These are phyloP conservation scores for Drosophila anceps DNA, from an alignment of 2,888 invertebrate genomes.

Conservation along the genomic window DNA sequence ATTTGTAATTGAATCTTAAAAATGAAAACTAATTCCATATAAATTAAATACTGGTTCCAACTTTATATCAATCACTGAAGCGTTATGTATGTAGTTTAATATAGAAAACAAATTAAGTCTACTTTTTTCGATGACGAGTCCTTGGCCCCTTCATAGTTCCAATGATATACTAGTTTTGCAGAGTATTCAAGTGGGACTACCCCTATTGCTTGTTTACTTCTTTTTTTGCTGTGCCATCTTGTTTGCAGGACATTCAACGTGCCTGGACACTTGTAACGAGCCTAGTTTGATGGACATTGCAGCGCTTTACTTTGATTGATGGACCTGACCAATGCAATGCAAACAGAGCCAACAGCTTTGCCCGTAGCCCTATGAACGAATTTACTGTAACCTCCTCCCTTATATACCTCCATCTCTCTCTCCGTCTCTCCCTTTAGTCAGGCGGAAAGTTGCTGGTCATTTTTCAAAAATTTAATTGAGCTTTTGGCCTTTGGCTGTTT, in stretches of 20 bases:
- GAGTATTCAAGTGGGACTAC: conserved; percentile 7
- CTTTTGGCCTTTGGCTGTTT: conserved; percentile 66
- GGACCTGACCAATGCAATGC: conserved; percentile 50
- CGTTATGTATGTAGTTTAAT: neutral
- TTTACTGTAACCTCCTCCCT: neutral
- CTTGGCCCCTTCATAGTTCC: too few relatives aligned
- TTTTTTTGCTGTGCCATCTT: conserved; percentile 8
- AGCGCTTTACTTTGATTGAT: conserved; percentile 65
- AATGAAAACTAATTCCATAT: neutral
- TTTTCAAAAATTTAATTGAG: conserved; percentile 77
- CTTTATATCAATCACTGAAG: neutral
- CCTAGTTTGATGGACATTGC: conserved; percentile 50
- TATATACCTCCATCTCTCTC: neutral
- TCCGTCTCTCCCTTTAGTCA: too few relatives aligned
- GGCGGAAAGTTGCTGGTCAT: conserved; percentile 48
- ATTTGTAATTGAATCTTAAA: too few relatives aligned
- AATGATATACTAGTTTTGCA: neutral
- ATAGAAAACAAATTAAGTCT: neutral
- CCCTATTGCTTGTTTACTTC: neutral
- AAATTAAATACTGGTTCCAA: neutral
- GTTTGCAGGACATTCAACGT: conserved; percentile 38
- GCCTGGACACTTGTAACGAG: conserved; percentile 51
- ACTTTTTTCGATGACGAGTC: neutral
- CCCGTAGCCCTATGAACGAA: neutral
- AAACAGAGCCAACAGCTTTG: conserved; percentile 22